Conservation (phyloP, 92 coral and sea anemone genomes). For the Palythoa grandis region DNA sequence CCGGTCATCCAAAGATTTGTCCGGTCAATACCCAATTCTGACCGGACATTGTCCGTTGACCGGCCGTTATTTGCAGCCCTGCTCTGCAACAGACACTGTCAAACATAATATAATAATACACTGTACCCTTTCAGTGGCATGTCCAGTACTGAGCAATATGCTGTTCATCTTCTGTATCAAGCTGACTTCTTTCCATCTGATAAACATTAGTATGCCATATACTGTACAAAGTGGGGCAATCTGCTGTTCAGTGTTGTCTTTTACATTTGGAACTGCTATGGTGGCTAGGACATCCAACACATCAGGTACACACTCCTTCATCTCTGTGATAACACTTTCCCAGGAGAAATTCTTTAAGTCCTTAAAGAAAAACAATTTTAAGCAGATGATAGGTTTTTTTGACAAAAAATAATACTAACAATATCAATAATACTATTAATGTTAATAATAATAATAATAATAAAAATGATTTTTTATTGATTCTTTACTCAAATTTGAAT, state of each 20-base stretch:
- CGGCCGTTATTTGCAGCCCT: not conserved
- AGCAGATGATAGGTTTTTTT: too few species aligned
- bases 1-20: conserved; percentile 28
- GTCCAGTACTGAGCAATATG: conserved; percentile 37
- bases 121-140: too few species aligned
- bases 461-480: too few species aligned
- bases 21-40: too few species aligned
- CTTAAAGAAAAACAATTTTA: too few species aligned
- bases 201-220: conserved; percentile 56
- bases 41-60: too few species aligned
- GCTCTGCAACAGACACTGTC: too few species aligned
- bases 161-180: conserved; percentile 44
- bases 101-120: too few species aligned
- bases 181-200: conserved; percentile 47
- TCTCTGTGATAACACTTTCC: conserved; percentile 52
- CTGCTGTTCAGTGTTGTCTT: conserved; percentile 42
- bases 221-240: conserved; percentile 61
- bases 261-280: conserved; percentile 59
- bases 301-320: conserved; percentile 65
- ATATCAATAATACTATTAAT: too few species aligned
- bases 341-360: conserved; percentile 25
- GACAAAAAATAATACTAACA: too few species aligned
- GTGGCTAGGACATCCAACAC: conserved; percentile 57
- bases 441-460: too few species aligned
- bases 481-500: too few species aligned